Evolutionary conservation across 2,888 invertebrate genomes (phyloP).

Genomic region (Pseudococcus viburni): DNA sequence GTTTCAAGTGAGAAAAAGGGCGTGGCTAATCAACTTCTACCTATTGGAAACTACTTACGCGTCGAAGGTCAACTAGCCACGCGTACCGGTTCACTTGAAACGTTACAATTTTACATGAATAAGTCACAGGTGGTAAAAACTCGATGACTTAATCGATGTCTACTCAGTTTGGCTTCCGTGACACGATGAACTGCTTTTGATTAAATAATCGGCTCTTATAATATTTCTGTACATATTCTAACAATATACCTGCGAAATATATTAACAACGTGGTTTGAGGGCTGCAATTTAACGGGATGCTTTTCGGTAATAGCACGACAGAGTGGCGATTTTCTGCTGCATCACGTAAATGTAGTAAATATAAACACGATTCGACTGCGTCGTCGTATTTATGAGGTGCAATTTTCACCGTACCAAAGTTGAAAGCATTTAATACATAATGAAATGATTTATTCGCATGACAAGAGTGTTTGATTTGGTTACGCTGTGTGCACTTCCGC

Average conservation of each 20-base stretch:
- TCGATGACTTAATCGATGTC: neutral
- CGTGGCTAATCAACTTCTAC: neutral
- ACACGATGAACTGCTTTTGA: neutral
- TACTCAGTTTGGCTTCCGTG: neutral
- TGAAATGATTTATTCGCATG: slow-evolving; percentile 41
- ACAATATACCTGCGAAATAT: neutral
- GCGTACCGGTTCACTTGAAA: neutral
- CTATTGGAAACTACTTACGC: neutral
- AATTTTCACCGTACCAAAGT: slow-evolving; percentile 13
- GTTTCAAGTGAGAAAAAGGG: neutral
- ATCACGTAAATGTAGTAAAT: neutral
- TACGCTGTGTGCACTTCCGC: neutral
- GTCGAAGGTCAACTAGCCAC: neutral
- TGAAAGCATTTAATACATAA: slow-evolving; percentile 31
- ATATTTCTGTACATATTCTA: neutral
- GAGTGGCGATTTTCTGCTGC: neutral
- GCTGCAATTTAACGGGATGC: neutral
- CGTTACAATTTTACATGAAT: neutral
- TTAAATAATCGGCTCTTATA: neutral
- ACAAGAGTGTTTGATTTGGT: slow-evolving; percentile 40
- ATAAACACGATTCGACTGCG: neutral
- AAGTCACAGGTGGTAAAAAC: neutral
- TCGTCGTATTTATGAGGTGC: slow-evolving; percentile 28
- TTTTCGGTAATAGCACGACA: neutral
- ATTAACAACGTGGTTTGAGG: neutral